Conservation (phyloP, 2,113 vertebrate genomes). For the Catharus fuscescens region DNA sequence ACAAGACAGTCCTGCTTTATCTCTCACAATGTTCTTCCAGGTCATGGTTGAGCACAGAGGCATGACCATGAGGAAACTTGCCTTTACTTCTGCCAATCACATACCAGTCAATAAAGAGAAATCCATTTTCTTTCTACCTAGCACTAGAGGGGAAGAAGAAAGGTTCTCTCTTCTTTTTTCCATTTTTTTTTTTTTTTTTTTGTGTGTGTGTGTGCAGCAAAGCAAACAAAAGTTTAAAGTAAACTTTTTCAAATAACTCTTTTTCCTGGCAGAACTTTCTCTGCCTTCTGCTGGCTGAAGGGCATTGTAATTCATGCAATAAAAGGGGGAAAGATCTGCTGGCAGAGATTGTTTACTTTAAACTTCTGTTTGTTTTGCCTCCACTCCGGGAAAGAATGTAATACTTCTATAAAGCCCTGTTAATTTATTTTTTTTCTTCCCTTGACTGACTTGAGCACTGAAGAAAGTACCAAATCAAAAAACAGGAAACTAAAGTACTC, state of each 20-base stretch:
- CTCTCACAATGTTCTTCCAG: not conserved
- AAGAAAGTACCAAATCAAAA: not conserved
- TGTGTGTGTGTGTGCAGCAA: not conserved
- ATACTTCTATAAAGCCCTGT: constrained; percentile 31
- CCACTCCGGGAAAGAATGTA: constrained; percentile 37
- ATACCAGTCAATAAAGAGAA: not conserved
- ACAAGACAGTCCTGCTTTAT: not conserved
- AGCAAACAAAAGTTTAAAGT: constrained; percentile 25
- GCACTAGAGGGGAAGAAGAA: constrained; percentile 30
- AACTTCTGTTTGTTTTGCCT: constrained; percentile 63
- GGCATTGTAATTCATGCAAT: constrained; percentile 50
- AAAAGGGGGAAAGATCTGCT: constrained; percentile 40
- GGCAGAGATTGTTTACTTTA: constrained; percentile 48
- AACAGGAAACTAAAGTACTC: constrained; percentile 21
- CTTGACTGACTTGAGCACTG: constrained; percentile 10
- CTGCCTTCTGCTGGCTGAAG: constrained; percentile 51
- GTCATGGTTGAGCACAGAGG: not conserved
- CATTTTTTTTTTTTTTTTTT: not conserved
- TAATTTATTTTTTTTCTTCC: not conserved
- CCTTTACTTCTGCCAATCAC: not conserved
- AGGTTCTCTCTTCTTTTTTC: not conserved
- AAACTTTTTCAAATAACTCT: constrained; percentile 51
- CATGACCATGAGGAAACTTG: constrained; percentile 21
- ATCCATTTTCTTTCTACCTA: constrained; percentile 34
- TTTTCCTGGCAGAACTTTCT: constrained; percentile 52